Conservation (phyloP, 2,113 vertebrate genomes). For the Solea solea region DNA sequence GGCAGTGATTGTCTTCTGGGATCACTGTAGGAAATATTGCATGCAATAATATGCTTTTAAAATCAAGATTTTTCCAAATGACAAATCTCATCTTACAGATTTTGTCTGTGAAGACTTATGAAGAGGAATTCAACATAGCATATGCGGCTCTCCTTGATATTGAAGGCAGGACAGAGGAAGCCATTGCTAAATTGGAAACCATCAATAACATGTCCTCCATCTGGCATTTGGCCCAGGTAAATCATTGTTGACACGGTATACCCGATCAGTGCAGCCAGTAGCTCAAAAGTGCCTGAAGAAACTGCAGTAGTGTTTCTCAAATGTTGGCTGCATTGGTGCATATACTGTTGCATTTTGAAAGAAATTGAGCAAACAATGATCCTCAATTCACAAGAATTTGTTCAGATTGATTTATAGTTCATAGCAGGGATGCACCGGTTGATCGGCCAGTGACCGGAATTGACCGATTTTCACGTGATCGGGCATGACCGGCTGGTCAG, state of each 20-base stretch:
- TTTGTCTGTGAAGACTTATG: slow-evolving; percentile 83
- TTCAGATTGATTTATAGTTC: too few species aligned
- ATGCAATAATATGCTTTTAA: too few species aligned
- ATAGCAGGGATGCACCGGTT: too few species aligned
- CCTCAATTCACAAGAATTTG: background rate
- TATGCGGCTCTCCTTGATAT: slow-evolving; percentile 90
- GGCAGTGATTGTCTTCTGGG: too few species aligned
- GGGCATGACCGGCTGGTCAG: too few species aligned
- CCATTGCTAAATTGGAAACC: slow-evolving; percentile 88
- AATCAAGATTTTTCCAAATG: too few species aligned
- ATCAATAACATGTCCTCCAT: slow-evolving; percentile 89
- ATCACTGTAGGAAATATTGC: too few species aligned
- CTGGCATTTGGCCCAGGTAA: slow-evolving; percentile 94
- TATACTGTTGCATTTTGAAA: background rate
- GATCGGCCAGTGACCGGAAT: too few species aligned
- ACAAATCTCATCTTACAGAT: slow-evolving; percentile 71
- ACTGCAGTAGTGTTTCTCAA: background rate
- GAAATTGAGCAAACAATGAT: background rate
- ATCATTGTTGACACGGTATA: slow-evolving; percentile 4
- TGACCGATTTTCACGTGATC: too few species aligned
- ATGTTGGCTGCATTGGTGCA: background rate
- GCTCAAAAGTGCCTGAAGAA: too few species aligned
- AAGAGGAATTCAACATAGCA: slow-evolving; percentile 88
- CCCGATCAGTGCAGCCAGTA: too few species aligned
- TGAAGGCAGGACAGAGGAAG: slow-evolving; percentile 93